Conservation (phyloP, 2,113 vertebrate species). For the Rhizomys pruinosus region DNA sequence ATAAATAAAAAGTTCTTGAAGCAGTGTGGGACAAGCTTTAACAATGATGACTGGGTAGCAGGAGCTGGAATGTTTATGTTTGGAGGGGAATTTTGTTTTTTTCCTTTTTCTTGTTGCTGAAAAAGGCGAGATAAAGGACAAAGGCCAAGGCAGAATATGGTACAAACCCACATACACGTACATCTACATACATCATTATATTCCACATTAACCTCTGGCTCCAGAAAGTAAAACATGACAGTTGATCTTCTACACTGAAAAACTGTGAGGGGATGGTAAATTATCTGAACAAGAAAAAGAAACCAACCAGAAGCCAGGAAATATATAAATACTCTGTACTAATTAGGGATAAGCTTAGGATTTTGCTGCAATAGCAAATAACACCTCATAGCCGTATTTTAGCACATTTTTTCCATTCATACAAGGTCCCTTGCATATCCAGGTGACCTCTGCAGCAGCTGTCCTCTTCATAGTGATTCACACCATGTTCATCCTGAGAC, state of each 20-base stretch:
- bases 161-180: neutral
- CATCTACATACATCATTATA: neutral
- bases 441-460: neutral
- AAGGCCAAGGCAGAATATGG: neutral
- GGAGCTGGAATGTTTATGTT: neutral
- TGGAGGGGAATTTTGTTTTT: neutral
- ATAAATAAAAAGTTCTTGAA: neutral
- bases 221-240: neutral
- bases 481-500: neutral
- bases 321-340: neutral
- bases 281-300: neutral
- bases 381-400: neutral
- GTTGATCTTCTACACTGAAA: neutral
- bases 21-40: neutral
- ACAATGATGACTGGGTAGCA: neutral
- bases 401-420: neutral
- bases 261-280: neutral
- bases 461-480: neutral
- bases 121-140: neutral
- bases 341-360: neutral
- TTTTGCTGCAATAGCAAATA: neutral
- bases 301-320: neutral
- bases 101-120: too few species aligned
- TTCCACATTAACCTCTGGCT: too few species aligned
- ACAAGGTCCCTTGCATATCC: neutral